A percentile compares a stretch with the other conserved stretches of the same genome.
phyloP scores from a whole-genome alignment of 2,113 vertebrate species.

The Xyliphius kryptos region DNA sequence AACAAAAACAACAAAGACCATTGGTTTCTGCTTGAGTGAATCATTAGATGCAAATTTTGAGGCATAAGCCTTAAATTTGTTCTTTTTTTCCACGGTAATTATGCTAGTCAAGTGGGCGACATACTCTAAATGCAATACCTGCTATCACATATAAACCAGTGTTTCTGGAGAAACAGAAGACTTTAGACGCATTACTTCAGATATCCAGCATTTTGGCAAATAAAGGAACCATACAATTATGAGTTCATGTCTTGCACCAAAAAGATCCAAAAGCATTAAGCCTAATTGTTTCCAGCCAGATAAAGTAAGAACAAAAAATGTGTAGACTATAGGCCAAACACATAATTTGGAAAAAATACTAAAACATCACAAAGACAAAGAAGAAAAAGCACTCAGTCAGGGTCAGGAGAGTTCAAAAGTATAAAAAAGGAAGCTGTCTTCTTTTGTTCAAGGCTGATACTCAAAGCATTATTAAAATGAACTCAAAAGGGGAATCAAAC shows the following conservation, averaged over 20 bases:
- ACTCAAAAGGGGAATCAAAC: constrained; percentile 66
- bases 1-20: too few relatives aligned
- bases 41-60: too few relatives aligned
- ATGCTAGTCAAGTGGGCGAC: too few relatives aligned
- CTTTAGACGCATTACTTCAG: too few relatives aligned
- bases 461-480: constrained; percentile 63
- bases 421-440: constrained; percentile 42
- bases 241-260: background rate
- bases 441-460: constrained; percentile 46
- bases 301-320: background rate
- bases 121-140: too few relatives aligned
- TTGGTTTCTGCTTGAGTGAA: too few relatives aligned
- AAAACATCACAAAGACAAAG: constrained; percentile 16
- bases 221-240: background rate
- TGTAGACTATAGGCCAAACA: constrained; percentile 15
- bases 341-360: constrained; percentile 34
- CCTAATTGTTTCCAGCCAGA: background rate
- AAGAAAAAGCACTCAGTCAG: constrained; percentile 47
- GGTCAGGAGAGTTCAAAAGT: constrained; percentile 55
- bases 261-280: background rate
- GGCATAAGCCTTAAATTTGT: too few relatives aligned
- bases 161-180: background rate
- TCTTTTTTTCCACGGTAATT: too few relatives aligned
- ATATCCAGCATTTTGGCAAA: background rate
- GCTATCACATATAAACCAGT: background rate